Evolutionary conservation across 1,140 invertebrate genomes (phyloP), one percentile per base, ranked within the genome.

Genomic region (Listronotus bonariensis): DNA sequence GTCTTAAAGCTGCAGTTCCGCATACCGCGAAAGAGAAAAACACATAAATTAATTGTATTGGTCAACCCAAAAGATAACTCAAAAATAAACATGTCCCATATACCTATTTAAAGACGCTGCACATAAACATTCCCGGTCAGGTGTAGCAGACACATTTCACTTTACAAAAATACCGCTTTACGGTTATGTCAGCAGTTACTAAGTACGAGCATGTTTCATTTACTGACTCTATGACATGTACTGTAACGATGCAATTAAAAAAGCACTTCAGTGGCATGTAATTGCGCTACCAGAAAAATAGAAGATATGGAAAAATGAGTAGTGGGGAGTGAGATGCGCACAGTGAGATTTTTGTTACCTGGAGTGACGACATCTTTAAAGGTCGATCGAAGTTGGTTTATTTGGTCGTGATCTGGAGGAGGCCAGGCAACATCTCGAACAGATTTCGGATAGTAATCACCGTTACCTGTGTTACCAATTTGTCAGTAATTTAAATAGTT

Each of bases 291-390:
- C n/a, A 31, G 40, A 42, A 55, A 41, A 41, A 20, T n/a, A 55
- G 14, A 42, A 40, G 36, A 53, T 4, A 55, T 42, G 14, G 53
- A 42, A n/a, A 26, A 12, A 34, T 9, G 11, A 42, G 36, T 45
- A 26, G 14, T 26, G 45, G 48, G 57, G 55, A 31, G 31, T 17
- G 43, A 46, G 26, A 53, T 46, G 65, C 59, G 59, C 65, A 67
- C 51, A 59, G 51, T 67, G 26, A 34, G 17, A 1, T 40, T 26
- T 34, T 32, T 41, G 48, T 70, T 74, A 76, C 73, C 74, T 74
- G 73, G 69, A 52, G 66, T 65, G 36, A 74, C 72, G 57, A 74
- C 71, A 68, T 77, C 76, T 70, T 69, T 71, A 67, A 75, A 75
- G 48, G 67, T 43, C 52, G 70, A 68, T 67, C 72, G 68, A 56